Evolutionary conservation across 2,888 invertebrate genomes (phyloP), one percentile per base, ranked within the genome.

Genomic region (Papilio elwesi): DNA sequence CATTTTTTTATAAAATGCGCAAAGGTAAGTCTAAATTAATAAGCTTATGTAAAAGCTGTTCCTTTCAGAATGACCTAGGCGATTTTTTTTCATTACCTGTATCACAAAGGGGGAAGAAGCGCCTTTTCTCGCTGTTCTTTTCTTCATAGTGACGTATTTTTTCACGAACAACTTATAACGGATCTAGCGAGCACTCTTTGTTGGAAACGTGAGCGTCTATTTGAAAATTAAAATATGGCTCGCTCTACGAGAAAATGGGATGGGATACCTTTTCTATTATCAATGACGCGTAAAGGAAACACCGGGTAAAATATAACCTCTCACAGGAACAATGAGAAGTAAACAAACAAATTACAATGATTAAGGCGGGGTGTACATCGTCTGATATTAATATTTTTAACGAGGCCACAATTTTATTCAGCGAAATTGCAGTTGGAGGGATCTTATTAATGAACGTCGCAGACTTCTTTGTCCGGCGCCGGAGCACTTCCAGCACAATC

Each of bases 401-500:
- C 82, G 86, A 83, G 85, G 82, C 83, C 82, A 83, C 80, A 87
- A 87, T 92, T 91, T 90, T 90, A 91, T 92, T 92, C 91, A 91
- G 87, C 85, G 83, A 90, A 89, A 91, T 91, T 92, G 92, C 92
- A 93, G 91, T 91, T 91, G 89, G 91, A 91, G 90, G 91, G 92
- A 92, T 91, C 89, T 91, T 93, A 93, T 93, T 93, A 93, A 93
- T 93, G 92, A 92, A 92, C 90, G 93, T 92, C 91, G 86, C 87
- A 82, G 83, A 79, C 81, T 85, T 87, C 87, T 93, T 93, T 92
- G 91, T 91, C 87, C 89, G 83, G 85, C 84, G 85, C 85, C 80
- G 81, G 86, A 87, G 89, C 90, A 90, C 90, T 91, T 89, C 90
- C 91, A 90, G 88, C 89, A 90, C 91, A 92, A 93, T 92, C 92